Evolutionary conservation across 2,797 vertebrate species (phyloP).

Genomic region (Phoxinus dragarum): DNA sequence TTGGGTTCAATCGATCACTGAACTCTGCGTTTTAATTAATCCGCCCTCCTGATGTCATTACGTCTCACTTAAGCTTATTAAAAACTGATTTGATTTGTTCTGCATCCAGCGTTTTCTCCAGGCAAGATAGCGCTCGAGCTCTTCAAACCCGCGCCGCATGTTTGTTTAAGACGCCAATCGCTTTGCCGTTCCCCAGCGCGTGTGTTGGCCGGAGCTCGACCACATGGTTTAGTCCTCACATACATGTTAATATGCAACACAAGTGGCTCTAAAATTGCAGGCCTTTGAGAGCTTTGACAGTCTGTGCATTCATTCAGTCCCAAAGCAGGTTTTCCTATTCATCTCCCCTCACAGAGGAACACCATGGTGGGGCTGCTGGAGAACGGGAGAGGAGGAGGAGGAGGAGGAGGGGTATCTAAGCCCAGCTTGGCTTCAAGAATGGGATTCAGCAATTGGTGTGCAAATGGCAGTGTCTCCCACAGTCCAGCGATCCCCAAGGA

Average conservation of each 20-base stretch:
- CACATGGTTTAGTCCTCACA: conserved; percentile 61
- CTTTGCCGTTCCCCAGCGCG: conserved; percentile 50
- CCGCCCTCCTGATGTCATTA: conserved; percentile 33
- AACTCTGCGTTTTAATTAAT: conserved; percentile 35
- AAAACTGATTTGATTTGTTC: conserved; percentile 23
- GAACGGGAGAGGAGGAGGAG: conserved; percentile 40
- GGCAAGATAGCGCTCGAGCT: background rate
- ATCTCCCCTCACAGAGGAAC: conserved; percentile 47
- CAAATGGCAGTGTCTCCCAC: conserved; percentile 64
- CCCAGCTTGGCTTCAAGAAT: conserved; percentile 55
- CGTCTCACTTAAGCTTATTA: conserved; percentile 25
- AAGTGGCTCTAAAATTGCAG: conserved; percentile 58
- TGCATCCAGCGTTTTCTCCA: conserved; percentile 5
- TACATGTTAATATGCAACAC: conserved; percentile 64
- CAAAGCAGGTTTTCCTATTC: conserved; percentile 62
- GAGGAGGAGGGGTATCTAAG: conserved; percentile 51
- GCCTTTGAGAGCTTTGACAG: conserved; percentile 62
- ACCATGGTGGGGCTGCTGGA: conserved; percentile 55
- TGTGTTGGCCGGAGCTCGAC: conserved; percentile 39
- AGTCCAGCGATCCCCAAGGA: conserved; percentile 55
- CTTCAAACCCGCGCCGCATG: conserved; percentile 46
- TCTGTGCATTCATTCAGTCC: conserved; percentile 61
- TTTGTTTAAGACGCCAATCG: conserved; percentile 56
- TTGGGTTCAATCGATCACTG: conserved; percentile 14
- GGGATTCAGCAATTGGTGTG: conserved; percentile 65